Evolutionary conservation across 2,797 vertebrate species (phyloP).

Genomic region (Xerus rutilus): DNA sequence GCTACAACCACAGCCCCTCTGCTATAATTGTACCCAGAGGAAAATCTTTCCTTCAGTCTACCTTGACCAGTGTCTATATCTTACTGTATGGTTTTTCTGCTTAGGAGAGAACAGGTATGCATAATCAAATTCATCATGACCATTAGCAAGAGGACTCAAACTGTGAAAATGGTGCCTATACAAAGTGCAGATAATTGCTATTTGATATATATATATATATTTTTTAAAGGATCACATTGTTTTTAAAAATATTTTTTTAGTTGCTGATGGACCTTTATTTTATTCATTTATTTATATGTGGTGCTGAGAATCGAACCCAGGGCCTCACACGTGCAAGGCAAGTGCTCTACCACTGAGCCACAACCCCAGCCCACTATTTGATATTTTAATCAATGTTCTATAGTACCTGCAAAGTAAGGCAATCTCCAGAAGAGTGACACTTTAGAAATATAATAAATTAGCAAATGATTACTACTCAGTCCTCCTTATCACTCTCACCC

Average conservation of each 20-base stretch:
- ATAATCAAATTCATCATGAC: background rate
- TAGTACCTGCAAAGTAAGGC: background rate
- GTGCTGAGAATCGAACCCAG: no score
- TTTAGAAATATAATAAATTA: background rate
- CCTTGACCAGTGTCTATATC: background rate
- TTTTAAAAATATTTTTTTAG: no score
- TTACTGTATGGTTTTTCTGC: background rate
- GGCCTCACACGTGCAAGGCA: no score
- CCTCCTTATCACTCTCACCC: background rate
- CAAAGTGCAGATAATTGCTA: background rate
- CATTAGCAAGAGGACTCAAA: background rate
- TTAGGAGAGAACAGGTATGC: background rate
- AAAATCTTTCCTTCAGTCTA: background rate
- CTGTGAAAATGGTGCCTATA: background rate
- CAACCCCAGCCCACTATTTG: background rate
- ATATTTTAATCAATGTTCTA: background rate
- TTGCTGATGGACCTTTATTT: no score
- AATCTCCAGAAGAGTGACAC: background rate
- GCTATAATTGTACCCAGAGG: constrained; percentile 9
- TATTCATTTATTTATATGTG: no score
- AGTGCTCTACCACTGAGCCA: no score
- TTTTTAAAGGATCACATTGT: no score
- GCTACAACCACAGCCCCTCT: background rate
- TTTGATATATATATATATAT: no score
- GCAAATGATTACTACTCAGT: no score